Conservation (phyloP, 2,888 invertebrate genomes). For the Coenonympha arcania region DNA sequence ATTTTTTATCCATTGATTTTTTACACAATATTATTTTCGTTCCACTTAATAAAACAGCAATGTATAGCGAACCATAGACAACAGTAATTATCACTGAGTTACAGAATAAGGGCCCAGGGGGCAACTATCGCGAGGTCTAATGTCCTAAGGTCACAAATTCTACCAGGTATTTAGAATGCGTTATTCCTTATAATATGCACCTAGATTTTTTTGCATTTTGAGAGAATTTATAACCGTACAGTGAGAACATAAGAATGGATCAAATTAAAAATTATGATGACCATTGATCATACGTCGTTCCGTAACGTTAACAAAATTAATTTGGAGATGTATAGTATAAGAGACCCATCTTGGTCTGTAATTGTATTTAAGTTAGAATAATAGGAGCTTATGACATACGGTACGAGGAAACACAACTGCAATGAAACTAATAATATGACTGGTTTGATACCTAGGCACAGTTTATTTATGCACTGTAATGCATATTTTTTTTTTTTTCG, state of each 20-base stretch:
- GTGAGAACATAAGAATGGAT: no score
- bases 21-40: no score
- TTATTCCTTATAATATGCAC: no score
- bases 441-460: no score
- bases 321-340: not conserved
- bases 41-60: no score
- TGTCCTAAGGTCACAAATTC: not conserved
- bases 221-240: not conserved
- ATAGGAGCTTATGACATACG: not conserved
- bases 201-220: not conserved
- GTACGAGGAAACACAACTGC: conserved; percentile 2
- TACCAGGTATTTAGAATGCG: not conserved
- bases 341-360: not conserved
- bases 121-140: not conserved
- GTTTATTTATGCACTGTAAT: no score
- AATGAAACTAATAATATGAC: not conserved
- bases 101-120: no score
- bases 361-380: not conserved
- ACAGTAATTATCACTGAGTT: no score
- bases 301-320: not conserved
- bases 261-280: no score
- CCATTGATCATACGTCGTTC: not conserved
- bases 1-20: no score
- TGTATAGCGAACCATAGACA: no score
- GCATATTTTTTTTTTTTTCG: no score